phyloP scores from a whole-genome alignment of 2,797 vertebrate species.

The Adrianichthys oophorus region DNA sequence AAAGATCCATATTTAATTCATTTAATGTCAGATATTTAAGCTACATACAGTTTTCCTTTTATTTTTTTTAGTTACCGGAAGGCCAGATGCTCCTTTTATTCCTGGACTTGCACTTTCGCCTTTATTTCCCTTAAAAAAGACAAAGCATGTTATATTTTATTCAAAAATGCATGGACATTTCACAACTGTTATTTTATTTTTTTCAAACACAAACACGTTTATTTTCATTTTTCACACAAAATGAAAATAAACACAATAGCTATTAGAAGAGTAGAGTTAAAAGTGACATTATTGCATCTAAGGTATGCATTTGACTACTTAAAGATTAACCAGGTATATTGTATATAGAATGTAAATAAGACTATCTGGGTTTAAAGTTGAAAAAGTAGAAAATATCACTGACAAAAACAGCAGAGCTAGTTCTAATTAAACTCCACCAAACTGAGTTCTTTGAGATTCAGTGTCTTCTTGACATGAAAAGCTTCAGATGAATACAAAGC shows the following conservation, averaged over 20 bases:
- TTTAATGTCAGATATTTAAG: background rate
- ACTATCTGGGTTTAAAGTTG: too few species aligned
- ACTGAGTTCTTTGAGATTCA: conserved; percentile 18
- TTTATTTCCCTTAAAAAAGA: conserved; percentile 83
- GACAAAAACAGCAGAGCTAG: conserved; percentile 41
- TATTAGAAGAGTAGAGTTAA: too few species aligned
- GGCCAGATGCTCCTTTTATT: conserved; percentile 79
- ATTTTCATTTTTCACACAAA: too few species aligned
- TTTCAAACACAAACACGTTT: too few species aligned
- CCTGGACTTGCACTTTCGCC: conserved; percentile 86
- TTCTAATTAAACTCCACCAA: conserved; percentile 47
- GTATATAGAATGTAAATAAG: too few species aligned
- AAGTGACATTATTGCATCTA: too few species aligned
- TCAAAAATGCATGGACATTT: conserved; percentile 13
- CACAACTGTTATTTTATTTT: too few species aligned
- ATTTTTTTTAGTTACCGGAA: conserved; percentile 74
- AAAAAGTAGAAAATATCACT: conserved; percentile 51
- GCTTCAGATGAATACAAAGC: too few species aligned
- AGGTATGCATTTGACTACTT: too few species aligned
- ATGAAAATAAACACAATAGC: too few species aligned
- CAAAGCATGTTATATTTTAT: conserved; percentile 27
- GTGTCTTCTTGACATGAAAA: conserved; percentile 39
- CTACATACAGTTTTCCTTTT: too few species aligned
- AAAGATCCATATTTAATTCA: background rate
- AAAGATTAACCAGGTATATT: too few species aligned